phyloP scores from a whole-genome alignment of 2,113 vertebrate genomes.

The Jaculus jaculus region DNA sequence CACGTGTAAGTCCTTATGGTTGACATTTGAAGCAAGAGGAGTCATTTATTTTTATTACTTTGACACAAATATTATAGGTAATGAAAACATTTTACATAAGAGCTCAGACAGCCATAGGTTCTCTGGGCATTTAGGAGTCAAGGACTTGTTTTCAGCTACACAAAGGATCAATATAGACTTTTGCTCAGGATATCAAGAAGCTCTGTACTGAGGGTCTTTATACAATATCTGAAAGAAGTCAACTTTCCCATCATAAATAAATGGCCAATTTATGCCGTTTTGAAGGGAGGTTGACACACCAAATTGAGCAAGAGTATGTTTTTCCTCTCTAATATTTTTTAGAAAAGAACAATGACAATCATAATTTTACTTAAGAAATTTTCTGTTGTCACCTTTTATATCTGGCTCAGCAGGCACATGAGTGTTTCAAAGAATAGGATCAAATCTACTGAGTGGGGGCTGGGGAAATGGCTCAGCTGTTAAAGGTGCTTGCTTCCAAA shows the following conservation, averaged over 20 bases:
- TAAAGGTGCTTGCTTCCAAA: no score
- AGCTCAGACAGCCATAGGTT: background rate
- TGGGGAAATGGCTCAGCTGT: no score
- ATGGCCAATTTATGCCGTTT: background rate
- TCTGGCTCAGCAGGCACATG: background rate
- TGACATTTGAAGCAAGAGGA: background rate
- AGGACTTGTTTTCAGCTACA: slow-evolving; percentile 8
- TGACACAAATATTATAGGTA: background rate
- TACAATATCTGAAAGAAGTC: background rate
- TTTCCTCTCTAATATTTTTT: background rate
- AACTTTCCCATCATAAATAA: background rate
- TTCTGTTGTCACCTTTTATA: slow-evolving; percentile 20
- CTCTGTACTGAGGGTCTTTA: background rate
- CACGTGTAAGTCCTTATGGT: background rate
- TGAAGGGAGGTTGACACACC: background rate
- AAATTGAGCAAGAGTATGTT: background rate
- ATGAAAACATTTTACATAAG: background rate
- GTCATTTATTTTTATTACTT: background rate
- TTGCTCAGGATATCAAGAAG: background rate
- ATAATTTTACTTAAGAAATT: background rate
- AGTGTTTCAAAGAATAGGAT: slow-evolving; percentile 4
- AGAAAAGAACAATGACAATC: slow-evolving; percentile 21
- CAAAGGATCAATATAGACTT: background rate
- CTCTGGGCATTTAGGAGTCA: background rate
- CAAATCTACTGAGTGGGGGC: background rate